These are phyloP conservation scores for Osmoderma eremita DNA, from an alignment of 2,888 invertebrate genomes.

Conservation along the genomic window DNA sequence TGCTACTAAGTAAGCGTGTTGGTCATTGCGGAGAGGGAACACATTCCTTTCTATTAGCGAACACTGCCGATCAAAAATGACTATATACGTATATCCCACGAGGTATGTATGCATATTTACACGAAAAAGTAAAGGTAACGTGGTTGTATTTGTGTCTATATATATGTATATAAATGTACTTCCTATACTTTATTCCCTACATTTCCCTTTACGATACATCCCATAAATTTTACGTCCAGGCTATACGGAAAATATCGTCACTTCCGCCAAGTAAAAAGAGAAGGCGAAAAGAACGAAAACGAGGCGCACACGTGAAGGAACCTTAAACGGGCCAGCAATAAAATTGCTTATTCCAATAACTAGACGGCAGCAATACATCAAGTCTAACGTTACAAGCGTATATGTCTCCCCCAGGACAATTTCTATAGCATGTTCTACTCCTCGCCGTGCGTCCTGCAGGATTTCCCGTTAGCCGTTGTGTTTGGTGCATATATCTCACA, in stretches of 20 bases:
- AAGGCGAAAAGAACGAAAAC: slow-evolving; percentile 2
- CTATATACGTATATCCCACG: no score
- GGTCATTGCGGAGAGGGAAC: no score
- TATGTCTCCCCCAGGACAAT: slow-evolving; percentile 50
- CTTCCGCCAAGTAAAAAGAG: neutral
- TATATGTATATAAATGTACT: no score
- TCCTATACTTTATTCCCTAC: no score
- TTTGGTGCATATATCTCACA: slow-evolving; percentile 12
- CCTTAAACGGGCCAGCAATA: slow-evolving; percentile 20
- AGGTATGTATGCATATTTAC: no score
- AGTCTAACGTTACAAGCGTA: slow-evolving; percentile 49
- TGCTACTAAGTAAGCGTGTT: no score
- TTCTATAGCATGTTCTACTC: slow-evolving; percentile 44
- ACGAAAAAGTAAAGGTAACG: no score
- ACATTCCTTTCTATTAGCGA: no score
- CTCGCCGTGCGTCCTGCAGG: slow-evolving; percentile 45
- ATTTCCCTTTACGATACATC: no score
- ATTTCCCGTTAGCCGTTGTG: slow-evolving; percentile 36
- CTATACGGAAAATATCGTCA: slow-evolving; percentile 6
- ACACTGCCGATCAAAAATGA: no score
- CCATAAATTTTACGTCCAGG: neutral
- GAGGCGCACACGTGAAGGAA: neutral
- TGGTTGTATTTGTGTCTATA: no score
- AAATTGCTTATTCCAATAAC: slow-evolving; percentile 34
- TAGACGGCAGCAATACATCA: slow-evolving; percentile 48